phyloP scores from a whole-genome alignment of 1,140 invertebrate genomes.

The Vanessa atalanta region DNA sequence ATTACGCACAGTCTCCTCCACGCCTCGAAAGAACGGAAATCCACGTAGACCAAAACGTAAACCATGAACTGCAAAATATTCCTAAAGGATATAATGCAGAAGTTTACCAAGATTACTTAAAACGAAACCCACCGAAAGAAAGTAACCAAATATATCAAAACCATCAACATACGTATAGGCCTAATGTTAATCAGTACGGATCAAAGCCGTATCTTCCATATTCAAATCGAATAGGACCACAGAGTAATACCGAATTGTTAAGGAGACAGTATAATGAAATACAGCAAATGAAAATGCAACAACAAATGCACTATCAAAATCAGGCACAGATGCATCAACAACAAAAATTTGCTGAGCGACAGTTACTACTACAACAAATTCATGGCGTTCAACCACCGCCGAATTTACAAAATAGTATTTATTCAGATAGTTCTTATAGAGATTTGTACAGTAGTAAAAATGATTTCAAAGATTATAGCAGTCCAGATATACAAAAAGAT shows the following conservation, averaged over 20 bases:
- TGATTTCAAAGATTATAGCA: conserved; percentile 69
- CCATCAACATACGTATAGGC: conserved; percentile 76
- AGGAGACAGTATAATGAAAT: conserved; percentile 82
- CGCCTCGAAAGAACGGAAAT: conserved; percentile 64
- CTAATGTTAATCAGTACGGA: conserved; percentile 73
- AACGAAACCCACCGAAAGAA: conserved; percentile 80
- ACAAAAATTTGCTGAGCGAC: conserved; percentile 82
- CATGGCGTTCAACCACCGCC: conserved; percentile 77
- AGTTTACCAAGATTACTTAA: conserved; percentile 79
- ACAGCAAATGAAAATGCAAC: conserved; percentile 83
- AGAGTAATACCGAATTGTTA: conserved; percentile 81
- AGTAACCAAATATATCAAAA: conserved; percentile 81
- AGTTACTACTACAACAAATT: conserved; percentile 79
- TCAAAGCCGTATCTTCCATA: conserved; percentile 76
- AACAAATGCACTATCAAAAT: conserved; percentile 82
- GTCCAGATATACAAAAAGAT: conserved; percentile 65
- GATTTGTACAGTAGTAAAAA: conserved; percentile 75
- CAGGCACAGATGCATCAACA: conserved; percentile 83
- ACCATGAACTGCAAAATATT: conserved; percentile 71
- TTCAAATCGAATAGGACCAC: conserved; percentile 76
- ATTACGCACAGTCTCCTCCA: conserved; percentile 69
- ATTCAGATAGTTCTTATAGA: conserved; percentile 71
- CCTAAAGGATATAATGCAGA: conserved; percentile 79
- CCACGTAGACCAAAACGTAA: conserved; percentile 71
- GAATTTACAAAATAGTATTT: conserved; percentile 75